Conservation (phyloP, 2,113 vertebrate genomes). For the Urocitellus parryii region DNA sequence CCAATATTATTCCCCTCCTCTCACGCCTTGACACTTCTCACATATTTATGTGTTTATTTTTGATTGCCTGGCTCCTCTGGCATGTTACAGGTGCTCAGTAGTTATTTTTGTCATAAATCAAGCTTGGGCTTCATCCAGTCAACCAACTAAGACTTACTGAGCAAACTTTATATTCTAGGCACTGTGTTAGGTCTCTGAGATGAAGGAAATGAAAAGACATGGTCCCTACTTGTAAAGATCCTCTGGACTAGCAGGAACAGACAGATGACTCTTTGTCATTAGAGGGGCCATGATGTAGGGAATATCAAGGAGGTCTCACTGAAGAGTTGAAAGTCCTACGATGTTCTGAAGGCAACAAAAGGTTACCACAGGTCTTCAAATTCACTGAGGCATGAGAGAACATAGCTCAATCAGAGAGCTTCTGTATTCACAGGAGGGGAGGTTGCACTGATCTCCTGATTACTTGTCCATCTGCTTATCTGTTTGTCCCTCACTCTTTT, state of each 20-base stretch:
- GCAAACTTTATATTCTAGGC: slow-evolving; percentile 29
- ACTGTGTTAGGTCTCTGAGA: slow-evolving; percentile 21
- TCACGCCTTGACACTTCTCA: slow-evolving; percentile 49
- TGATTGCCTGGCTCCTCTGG: slow-evolving; percentile 14
- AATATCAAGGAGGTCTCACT: not conserved
- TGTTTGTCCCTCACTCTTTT: not conserved
- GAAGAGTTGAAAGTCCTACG: not conserved
- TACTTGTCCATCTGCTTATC: not conserved
- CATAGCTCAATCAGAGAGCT: not conserved
- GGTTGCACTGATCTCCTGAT: not conserved
- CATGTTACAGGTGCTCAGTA: not conserved
- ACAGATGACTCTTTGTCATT: not conserved
- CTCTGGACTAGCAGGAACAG: not conserved
- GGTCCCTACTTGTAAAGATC: not conserved
- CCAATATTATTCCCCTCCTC: slow-evolving; percentile 12
- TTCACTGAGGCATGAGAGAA: not conserved
- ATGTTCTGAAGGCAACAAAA: slow-evolving; percentile 27
- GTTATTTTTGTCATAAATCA: slow-evolving; percentile 64
- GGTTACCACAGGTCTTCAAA: not conserved
- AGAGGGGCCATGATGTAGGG: not conserved
- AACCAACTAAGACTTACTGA: slow-evolving; percentile 30
- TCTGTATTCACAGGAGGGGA: not conserved
- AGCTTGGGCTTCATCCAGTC: slow-evolving; percentile 36
- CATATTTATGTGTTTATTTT: slow-evolving; percentile 48
- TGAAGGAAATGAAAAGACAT: slow-evolving; percentile 12